Conservation (phyloP, 2,888 invertebrate genomes). For the Onchidella celtica region DNA sequence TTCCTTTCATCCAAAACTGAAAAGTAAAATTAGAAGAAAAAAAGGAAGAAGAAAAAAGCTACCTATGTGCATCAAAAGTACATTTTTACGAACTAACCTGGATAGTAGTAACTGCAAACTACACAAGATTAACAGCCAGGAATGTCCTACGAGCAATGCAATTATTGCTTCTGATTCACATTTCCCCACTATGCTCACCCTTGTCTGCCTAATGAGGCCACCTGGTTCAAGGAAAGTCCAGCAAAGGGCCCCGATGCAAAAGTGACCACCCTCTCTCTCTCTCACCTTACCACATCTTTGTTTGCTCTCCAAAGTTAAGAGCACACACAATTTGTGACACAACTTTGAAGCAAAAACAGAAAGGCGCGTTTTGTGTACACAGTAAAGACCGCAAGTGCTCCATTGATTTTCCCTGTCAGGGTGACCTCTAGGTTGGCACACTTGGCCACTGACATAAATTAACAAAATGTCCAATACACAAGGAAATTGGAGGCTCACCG, state of each 20-base stretch:
- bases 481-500: neutral
- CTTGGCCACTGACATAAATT: constrained; percentile 13
- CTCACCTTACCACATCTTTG: constrained; percentile 26
- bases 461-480: neutral
- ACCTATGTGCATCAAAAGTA: too few relatives aligned
- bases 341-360: constrained; percentile 17
- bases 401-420: constrained; percentile 17
- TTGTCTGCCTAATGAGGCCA: too few relatives aligned
- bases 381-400: constrained; percentile 8
- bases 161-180: too few relatives aligned
- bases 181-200: too few relatives aligned
- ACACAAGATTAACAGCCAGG: too few relatives aligned
- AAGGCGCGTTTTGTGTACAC: constrained; percentile 36
- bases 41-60: too few relatives aligned
- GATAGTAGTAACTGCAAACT: too few relatives aligned
- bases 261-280: neutral
- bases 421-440: neutral
- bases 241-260: neutral
- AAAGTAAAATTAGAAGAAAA: too few relatives aligned
- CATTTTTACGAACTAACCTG: too few relatives aligned
- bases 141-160: too few relatives aligned
- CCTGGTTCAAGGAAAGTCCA: neutral
- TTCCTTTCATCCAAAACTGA: too few relatives aligned
- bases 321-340: constrained; percentile 13
- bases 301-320: constrained; percentile 12